These are phyloP conservation scores for Aplochiton taeniatus DNA, from an alignment of 2,797 vertebrate species.

Conservation along the genomic window DNA sequence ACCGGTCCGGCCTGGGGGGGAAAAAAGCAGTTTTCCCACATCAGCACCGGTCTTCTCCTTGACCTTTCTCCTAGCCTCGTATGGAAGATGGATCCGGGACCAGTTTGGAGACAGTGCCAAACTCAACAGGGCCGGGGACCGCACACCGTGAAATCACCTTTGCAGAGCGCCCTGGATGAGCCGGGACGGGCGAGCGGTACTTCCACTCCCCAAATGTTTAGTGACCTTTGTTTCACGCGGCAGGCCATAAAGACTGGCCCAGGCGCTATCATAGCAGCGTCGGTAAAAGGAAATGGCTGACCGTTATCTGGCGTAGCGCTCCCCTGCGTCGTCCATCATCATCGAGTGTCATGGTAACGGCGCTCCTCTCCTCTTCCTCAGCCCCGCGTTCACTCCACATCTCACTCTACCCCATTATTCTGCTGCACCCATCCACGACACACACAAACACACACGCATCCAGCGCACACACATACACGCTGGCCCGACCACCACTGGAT, in stretches of 20 bases:
- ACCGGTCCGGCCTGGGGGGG: not conserved
- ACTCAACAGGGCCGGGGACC: conserved; percentile 64
- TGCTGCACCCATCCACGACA: not conserved
- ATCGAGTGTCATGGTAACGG: conserved; percentile 14
- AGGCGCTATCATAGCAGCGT: conserved; percentile 67
- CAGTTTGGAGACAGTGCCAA: conserved; percentile 68
- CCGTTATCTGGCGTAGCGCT: conserved; percentile 60
- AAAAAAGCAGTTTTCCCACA: conserved; percentile 59
- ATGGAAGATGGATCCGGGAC: conserved; percentile 66
- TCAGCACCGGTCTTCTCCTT: conserved; percentile 59
- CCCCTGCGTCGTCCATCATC: conserved; percentile 64
- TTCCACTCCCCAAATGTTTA: conserved; percentile 58
- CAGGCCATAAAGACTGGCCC: conserved; percentile 62
- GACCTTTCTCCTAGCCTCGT: conserved; percentile 65
- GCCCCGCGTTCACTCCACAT: conserved; percentile 23
- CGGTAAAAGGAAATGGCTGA: conserved; percentile 60
- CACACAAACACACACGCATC: conserved; percentile 20
- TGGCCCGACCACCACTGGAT: conserved; percentile 36
- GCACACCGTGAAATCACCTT: conserved; percentile 72
- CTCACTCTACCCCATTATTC: not conserved
- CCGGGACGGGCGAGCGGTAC: conserved; percentile 61
- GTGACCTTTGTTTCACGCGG: conserved; percentile 70
- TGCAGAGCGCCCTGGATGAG: conserved; percentile 62
- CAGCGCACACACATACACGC: conserved; percentile 23
- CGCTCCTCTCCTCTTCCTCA: conserved; percentile 16